Base-by-base conservation (phyloP, 2,113 vertebrate species). In the Tachysurus vachellii region DNA sequence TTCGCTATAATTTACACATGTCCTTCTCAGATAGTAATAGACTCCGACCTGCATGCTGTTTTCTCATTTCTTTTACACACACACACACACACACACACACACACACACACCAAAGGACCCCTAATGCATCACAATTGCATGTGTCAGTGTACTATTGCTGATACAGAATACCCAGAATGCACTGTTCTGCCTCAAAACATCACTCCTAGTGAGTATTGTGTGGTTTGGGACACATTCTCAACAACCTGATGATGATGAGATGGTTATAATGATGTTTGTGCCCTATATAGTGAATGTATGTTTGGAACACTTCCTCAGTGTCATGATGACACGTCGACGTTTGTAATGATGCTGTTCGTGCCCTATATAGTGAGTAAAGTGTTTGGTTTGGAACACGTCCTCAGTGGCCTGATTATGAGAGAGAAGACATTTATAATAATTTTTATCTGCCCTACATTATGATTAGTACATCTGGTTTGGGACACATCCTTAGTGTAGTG, bases 31-130 rank as follows among this genome's bases (percentile, higher is more conserved):
- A 83, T 68, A 83, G 81, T 83, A 84, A 84, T 84, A 59, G 83
- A 73, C 56, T 87, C 64, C 54, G 28, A 50, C 66, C 14, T 44
- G 36, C 56, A 57, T 82, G 66, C 42, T 82, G 28, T 66, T 71
- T 86, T 82, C 53, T 61, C 79, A 82, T 86, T 71, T 73, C 66
- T 70, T 57, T 53, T 50, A 85, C 88, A 88, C 56, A 85, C 54
- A 76, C 17, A 47, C 84, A 57, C 0, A 5, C 9, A 50, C 80
- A 85, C 83, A 50, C 47, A 9, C 47, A 50, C 47, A 50, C 47
- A 50, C 47, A 50, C 47, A 50, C 47, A 50, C 47, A 71, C 44
- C 56, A 26, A 61, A 61, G 19, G 5, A 44, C 11, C 79, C 31
- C 13, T 81, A 81, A 81, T 81, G 36, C 57, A 61, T 61, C 79